Evolutionary conservation across 2,888 invertebrate species (phyloP), one percentile per base, ranked within the genome.

Genomic region (Athetis lepigone): DNA sequence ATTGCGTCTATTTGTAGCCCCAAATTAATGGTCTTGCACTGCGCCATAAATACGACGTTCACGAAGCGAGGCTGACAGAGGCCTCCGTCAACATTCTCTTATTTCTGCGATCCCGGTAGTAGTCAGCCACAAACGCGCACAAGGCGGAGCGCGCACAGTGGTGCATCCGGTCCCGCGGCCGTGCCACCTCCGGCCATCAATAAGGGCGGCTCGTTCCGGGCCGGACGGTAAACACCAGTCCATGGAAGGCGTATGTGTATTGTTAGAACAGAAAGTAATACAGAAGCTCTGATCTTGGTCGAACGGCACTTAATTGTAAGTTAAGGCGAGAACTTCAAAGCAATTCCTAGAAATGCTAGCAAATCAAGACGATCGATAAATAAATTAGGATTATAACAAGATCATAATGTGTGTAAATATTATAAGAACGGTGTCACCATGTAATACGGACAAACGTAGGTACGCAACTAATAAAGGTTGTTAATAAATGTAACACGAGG

Each of bases 151-250:
- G 64, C 57, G 76, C 72, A 81, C 80, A 77, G 69, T 61, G 58
- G 66, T 51, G 61, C 71, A 56, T 81, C 80, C 82, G 77, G 72
- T 54, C 64, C 55, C 52, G 64, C 65, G 67, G 72, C 67, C 74
- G 65, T 56, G 56, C 70, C 59, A 81, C 80, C 72, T 82, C 80
- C 80, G 80, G 78, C 82, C 76, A 81, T 81, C 82, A 68, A 81
- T 81, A 78, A 80, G 64, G 68, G 58, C 60, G 39, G 64, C 72
- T 65, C 68, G 77, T 65, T 80, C 81, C 82, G 68, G 63, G 55
- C 47, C 63, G 63, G 68, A 64, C 62, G 66, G 68, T 77, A 81
- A 79, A 77, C 70, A 80, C 58, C 49, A 54, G 56, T 55, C 58
- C 61, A 19, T 47, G 33, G 39, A 70, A 58, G 51, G 39, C 58